phyloP scores from a whole-genome alignment of 2,113 vertebrate species.

The Megalops atlanticus region DNA sequence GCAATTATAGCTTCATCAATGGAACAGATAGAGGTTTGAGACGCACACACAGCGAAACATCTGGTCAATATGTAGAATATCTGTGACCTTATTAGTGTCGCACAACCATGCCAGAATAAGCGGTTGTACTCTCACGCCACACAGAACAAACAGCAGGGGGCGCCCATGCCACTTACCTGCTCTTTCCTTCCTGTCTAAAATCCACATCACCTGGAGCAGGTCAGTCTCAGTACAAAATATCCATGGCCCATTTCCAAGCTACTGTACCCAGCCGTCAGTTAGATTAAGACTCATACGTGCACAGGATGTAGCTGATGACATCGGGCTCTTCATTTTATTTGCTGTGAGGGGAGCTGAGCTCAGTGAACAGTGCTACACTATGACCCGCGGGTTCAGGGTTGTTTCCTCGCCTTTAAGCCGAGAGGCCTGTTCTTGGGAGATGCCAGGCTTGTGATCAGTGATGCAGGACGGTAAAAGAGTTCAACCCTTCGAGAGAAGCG shows the following conservation, averaged over 20 bases:
- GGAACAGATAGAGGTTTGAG: too few relatives aligned
- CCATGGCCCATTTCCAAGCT: conserved; percentile 28
- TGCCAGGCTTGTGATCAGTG: conserved; percentile 70
- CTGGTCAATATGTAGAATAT: too few relatives aligned
- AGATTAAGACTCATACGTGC: conserved; percentile 55
- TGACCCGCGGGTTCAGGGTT: conserved; percentile 63
- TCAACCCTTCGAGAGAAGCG: conserved; percentile 42
- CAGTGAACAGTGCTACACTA: conserved; percentile 61
- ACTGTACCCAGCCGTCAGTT: conserved; percentile 57
- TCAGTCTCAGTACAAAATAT: conserved; percentile 42
- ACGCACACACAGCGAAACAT: too few relatives aligned
- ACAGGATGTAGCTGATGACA: conserved; percentile 45
- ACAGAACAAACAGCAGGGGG: conserved; percentile 11
- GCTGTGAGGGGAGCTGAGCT: conserved; percentile 49
- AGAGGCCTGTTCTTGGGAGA: conserved; percentile 22
- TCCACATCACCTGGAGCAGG: conserved; percentile 43
- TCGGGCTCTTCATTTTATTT: conserved; percentile 46
- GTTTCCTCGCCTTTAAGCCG: conserved; percentile 40
- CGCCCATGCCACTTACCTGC: conserved; percentile 3
- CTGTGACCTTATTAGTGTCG: conserved; percentile 10
- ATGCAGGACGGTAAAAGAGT: conserved; percentile 66
- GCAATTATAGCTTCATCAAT: too few relatives aligned
- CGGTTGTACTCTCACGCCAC: not conserved
- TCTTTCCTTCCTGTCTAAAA: conserved; percentile 49
- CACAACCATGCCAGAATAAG: not conserved